These are phyloP conservation scores for Xiphorhynchus elegans DNA, from an alignment of 2,113 vertebrate genomes.

Conservation along the genomic window DNA sequence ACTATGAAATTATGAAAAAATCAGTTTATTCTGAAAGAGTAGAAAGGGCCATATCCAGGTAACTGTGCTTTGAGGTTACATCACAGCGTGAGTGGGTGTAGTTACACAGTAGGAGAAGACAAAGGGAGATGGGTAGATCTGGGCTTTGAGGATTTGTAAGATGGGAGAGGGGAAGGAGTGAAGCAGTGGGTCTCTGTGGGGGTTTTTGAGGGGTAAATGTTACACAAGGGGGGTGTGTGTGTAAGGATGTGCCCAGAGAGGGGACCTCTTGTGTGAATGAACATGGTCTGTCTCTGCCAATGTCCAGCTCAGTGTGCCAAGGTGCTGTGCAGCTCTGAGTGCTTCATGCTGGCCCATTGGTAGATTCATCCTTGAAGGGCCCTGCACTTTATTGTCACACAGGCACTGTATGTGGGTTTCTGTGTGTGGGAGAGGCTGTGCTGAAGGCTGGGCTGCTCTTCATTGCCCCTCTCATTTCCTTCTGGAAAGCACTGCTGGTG, in stretches of 20 bases:
- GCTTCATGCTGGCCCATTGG: not conserved
- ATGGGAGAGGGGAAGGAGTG: not conserved
- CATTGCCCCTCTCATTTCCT: not conserved
- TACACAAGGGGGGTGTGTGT: fast-evolving
- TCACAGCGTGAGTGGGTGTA: not conserved
- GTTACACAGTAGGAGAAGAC: not conserved
- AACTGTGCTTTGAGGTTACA: not conserved
- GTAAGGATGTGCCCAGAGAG: too few species aligned
- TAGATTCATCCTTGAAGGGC: not conserved
- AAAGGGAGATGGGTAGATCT: not conserved
- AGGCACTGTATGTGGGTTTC: not conserved
- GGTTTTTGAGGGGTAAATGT: not conserved
- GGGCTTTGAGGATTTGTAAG: not conserved
- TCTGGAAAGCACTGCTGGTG: not conserved
- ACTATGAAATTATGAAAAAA: not conserved
- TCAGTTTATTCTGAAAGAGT: not conserved
- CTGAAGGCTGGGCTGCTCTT: not conserved
- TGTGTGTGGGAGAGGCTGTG: not conserved
- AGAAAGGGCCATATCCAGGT: not conserved
- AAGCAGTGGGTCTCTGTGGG: not conserved
- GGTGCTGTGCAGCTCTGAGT: not conserved
- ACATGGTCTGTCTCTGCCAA: not conserved
- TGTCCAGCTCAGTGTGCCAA: not conserved
- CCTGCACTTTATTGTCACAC: fast-evolving
- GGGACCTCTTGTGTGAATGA: too few species aligned